Conservation (phyloP, 2,888 invertebrate species). For the Tenthredo amoena region DNA sequence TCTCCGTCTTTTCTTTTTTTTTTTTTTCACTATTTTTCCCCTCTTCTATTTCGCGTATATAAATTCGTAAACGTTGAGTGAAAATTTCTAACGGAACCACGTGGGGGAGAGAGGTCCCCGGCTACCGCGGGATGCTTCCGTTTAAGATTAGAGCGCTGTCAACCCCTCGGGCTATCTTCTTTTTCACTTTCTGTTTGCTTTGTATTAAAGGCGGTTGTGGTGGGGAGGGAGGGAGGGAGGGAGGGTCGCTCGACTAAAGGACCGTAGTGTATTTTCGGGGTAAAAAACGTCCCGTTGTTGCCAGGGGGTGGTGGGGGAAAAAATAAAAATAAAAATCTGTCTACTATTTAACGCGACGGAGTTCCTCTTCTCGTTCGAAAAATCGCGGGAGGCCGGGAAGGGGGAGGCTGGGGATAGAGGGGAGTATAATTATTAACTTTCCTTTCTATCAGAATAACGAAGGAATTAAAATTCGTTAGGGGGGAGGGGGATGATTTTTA, state of each 20-base stretch:
- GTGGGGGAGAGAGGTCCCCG: background rate
- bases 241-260: background rate
- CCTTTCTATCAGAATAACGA: too few relatives aligned
- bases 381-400: too few relatives aligned
- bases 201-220: background rate
- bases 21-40: background rate
- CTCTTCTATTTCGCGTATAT: background rate
- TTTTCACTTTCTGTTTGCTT: conserved; percentile 2
- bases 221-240: too few relatives aligned
- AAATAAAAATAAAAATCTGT: background rate
- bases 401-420: too few relatives aligned
- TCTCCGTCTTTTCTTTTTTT: too few relatives aligned
- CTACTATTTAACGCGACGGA: background rate
- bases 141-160: background rate
- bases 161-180: background rate
- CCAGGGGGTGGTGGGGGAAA: background rate
- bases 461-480: background rate
- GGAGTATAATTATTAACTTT: too few relatives aligned
- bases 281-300: background rate
- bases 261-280: background rate
- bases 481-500: background rate
- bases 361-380: background rate
- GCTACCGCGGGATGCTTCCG: background rate
- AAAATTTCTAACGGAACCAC: background rate
- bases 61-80: background rate